Base-by-base conservation (phyloP, 2,113 vertebrate genomes). In the Aplodontia rufa region DNA sequence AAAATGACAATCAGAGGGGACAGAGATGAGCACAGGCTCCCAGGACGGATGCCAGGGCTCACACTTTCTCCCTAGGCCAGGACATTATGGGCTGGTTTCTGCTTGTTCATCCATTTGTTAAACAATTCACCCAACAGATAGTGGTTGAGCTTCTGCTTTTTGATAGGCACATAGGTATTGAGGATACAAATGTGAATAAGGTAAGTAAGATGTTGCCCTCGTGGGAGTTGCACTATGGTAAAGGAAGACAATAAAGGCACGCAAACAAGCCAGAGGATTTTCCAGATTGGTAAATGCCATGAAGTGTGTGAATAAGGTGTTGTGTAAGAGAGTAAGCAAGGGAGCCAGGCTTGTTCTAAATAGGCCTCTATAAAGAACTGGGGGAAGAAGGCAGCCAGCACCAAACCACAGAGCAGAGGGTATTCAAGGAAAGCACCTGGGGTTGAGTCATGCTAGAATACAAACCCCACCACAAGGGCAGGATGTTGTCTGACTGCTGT, bases 1-100 rank as follows among this genome's bases (percentile, higher is more conserved):
- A 97, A 98, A 88, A 86, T 1, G 96, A 98, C 60, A 97, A 95
- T 79, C 20, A 53, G 80, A 3, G 42, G 79, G 32, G 68, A 1
- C 35, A 79, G 62, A 95, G 60, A 85, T 97, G 66, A 97, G 47
- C 3, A 47, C 32, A 37, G 80, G 35, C 12, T 68, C 8, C 45
- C 1, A 22, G 55, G 72, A n/a, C 89, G 75, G 20, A 74, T 17
- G 30, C 11, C 3, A 3, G n/a, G 66, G 17, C 5, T 35, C 62
- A 40, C 0, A 0, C 17, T 40, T 17, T 42, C n/a, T 82, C 47
- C 66, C 14, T 37, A 16, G 55, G 10, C 19, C 10, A 3, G 3
- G n/a, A 42, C 49, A 62, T 28, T 28, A 55, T 5, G 20, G 0
- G 0, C 2, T 24, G 37, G 24, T 24, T 60, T 35, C 87, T 30